Conservation (phyloP, 2,888 invertebrate species). For the Elaeidobius kamerunicus region DNA sequence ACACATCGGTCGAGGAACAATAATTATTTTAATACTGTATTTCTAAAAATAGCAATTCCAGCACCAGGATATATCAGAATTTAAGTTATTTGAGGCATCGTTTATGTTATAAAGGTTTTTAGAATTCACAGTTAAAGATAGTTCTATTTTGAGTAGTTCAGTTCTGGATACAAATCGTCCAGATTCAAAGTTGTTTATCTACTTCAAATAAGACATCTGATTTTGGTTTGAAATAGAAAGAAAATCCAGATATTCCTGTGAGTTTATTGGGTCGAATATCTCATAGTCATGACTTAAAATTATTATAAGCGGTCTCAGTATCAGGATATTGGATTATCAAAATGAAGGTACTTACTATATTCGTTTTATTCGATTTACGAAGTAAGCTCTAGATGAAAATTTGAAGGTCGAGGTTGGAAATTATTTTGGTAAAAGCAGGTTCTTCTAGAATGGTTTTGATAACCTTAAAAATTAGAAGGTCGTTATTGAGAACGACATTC, state of each 20-base stretch:
- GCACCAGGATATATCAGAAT: slow-evolving; percentile 17
- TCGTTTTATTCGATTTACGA: neutral
- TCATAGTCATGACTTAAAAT: neutral
- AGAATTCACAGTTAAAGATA: neutral
- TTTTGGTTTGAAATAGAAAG: neutral
- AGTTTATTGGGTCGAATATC: neutral
- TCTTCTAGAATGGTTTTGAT: neutral
- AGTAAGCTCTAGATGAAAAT: neutral
- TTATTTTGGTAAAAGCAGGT: neutral
- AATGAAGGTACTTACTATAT: neutral
- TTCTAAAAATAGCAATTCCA: slow-evolving; percentile 21
- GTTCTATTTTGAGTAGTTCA: neutral
- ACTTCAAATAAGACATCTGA: neutral
- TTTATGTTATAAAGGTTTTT: neutral
- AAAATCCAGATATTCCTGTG: neutral
- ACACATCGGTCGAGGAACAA: slow-evolving; percentile 7
- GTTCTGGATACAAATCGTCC: neutral
- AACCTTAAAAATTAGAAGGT: neutral
- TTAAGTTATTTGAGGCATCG: neutral
- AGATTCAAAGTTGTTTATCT: neutral
- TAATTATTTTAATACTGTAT: slow-evolving; percentile 2
- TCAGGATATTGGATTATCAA: neutral
- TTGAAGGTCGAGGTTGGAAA: neutral
- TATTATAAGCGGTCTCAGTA: neutral
- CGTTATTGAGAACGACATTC: neutral